Conservation (phyloP, 1,140 invertebrate species). For the Heterodera schachtii region DNA sequence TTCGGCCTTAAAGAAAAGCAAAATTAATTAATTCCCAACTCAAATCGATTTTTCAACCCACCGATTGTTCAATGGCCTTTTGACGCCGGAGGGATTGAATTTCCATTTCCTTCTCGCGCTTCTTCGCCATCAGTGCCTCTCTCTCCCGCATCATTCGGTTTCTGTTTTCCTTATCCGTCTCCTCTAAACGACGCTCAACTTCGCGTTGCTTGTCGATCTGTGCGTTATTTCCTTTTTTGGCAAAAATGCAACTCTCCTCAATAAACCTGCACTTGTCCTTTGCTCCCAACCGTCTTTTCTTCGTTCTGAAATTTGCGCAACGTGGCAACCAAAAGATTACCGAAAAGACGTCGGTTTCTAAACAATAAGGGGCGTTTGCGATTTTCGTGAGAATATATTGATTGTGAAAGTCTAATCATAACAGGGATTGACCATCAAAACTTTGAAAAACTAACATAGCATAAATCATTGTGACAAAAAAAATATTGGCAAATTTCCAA, state of each 20-base stretch:
- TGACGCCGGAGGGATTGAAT: conserved; percentile 87
- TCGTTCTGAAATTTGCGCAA: conserved; percentile 92
- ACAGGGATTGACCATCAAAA: too few species aligned
- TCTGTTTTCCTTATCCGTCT: conserved; percentile 82
- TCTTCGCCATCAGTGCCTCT: conserved; percentile 80
- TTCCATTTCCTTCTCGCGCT: conserved; percentile 83
- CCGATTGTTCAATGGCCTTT: conserved; percentile 73
- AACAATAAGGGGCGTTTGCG: conserved; percentile 14
- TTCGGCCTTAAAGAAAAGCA: conserved; percentile 70
- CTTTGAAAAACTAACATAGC: too few species aligned
- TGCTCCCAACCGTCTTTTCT: conserved; percentile 73
- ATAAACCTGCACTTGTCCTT: conserved; percentile 33
- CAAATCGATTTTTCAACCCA: conserved; percentile 21
- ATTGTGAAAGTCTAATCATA: neutral
- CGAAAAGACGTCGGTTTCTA: conserved; percentile 89
- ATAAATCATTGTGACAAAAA: too few species aligned
- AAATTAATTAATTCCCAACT: neutral
- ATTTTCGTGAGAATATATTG: neutral
- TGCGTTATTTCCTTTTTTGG: too few species aligned
- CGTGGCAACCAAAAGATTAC: conserved; percentile 82
- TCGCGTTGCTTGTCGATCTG: conserved; percentile 81
- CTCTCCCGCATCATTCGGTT: conserved; percentile 82
- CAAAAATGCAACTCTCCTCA: too few species aligned
- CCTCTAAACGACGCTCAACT: conserved; percentile 89
- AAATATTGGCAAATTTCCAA: too few species aligned